Percentiles rank a stretch among this genome's conserved stretches.
These are phyloP conservation scores for Colinus virginianus DNA, from an alignment of 2,113 vertebrate species.

Conservation along the genomic window DNA sequence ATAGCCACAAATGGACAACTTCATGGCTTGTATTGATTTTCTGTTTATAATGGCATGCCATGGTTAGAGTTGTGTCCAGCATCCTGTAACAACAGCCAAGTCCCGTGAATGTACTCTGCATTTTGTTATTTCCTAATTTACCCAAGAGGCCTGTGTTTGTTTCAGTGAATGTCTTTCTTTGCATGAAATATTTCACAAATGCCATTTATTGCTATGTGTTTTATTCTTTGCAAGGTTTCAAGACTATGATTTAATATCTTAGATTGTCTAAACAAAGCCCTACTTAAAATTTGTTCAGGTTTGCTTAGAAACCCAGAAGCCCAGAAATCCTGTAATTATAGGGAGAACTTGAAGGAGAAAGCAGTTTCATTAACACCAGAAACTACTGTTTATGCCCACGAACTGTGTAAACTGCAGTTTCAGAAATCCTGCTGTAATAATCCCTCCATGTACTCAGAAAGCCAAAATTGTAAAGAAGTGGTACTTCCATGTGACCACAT, in stretches of 20 bases:
- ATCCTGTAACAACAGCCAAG: not conserved
- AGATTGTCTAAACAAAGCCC: conserved; percentile 63
- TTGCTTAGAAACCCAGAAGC: conserved; percentile 49
- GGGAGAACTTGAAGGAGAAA: conserved; percentile 52
- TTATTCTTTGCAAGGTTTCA: conserved; percentile 45
- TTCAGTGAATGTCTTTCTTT: conserved; percentile 37
- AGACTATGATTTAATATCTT: conserved; percentile 64
- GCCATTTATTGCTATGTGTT: conserved; percentile 27
- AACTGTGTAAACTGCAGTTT: conserved; percentile 49
- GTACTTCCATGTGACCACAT: not conserved
- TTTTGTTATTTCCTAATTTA: conserved; percentile 2
- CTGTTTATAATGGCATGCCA: rapidly evolving
- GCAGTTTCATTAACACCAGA: conserved; percentile 57
- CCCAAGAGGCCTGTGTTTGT: not conserved
- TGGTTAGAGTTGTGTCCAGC: not conserved
- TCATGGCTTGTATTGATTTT: rapidly evolving
- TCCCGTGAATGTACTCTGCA: not conserved
- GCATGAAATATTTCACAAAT: conserved; percentile 37
- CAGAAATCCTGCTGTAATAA: conserved; percentile 48
- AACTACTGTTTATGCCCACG: conserved; percentile 57
- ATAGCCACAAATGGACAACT: not conserved
- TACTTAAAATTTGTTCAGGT: conserved; percentile 64
- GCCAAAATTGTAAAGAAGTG: not conserved
- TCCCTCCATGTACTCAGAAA: not conserved
- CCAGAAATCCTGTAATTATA: conserved; percentile 54